Evolutionary conservation across 2,797 vertebrate species (phyloP).

Genomic region (Perodicticus potto): DNA sequence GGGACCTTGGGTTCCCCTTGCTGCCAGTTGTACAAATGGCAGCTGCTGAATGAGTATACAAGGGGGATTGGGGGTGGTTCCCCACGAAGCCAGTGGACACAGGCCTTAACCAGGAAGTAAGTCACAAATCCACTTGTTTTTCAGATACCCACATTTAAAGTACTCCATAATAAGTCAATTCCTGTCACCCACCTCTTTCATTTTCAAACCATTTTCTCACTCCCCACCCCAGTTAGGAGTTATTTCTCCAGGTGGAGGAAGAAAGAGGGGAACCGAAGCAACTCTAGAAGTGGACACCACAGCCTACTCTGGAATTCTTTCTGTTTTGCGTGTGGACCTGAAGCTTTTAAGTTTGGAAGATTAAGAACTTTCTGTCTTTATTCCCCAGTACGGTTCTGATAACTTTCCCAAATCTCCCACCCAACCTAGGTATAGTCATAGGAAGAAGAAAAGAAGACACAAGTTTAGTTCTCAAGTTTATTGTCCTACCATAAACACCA

Average conservation of each 20-base stretch:
- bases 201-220: neutral
- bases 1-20: neutral
- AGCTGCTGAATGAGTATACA: neutral
- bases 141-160: neutral
- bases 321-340: neutral
- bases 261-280: neutral
- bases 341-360: neutral
- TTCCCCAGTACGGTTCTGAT: neutral
- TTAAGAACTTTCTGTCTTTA: neutral
- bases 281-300: neutral
- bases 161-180: neutral
- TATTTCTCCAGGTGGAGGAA: neutral
- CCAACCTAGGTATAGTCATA: neutral
- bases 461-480: neutral
- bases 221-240: neutral
- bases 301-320: neutral
- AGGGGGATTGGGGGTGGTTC: fast-evolving
- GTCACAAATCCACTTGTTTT: neutral
- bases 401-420: neutral
- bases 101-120: neutral
- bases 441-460: neutral
- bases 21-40: neutral
- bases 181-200: neutral
- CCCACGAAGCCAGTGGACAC: neutral
- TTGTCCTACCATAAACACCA: neutral